Evolutionary conservation across 2,888 invertebrate species (phyloP), one percentile per base, ranked within the genome.

Genomic region (Ophioninae sp.): DNA sequence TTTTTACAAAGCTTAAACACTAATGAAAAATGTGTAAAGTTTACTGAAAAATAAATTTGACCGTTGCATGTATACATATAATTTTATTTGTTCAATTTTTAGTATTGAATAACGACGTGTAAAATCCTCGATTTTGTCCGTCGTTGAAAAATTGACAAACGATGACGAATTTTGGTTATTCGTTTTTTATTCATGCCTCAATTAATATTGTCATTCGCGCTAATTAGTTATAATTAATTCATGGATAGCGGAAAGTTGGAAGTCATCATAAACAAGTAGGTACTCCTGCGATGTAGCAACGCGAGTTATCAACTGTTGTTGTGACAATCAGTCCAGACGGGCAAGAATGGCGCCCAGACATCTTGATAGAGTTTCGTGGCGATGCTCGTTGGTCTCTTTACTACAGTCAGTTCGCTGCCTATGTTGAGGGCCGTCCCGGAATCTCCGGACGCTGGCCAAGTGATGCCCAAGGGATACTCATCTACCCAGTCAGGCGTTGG

Each of bases 391-490:
- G 79, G 79, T 41, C 82, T 41, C 0, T 63, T n/a, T 20, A 51
- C 71, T 5, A 82, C 65, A 3, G 7, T 59, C 3, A 82, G 65
- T 51, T 75, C 59, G 30, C 37, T 56, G 2, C 79, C 82, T 23
- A 82, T 82, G 22, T 82, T 44, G 22, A 79, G 67, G 1, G 69
- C 64, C 6, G 9, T 23, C 69, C 82, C 82, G 0, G 74, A 63
- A 37, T 58, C 9, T 10, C 71, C 74, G 5, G 82, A 82, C 13
- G 20, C 22, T 3, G 82, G 82, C 82, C 82, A 82, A 17, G 22
- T 65, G 10, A 82, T 41, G 2, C 56, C 63, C 37, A 82, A 41
- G 6, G 69, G 30, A 58, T 58, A 22, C 2, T 82, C 44, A 0
- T 79, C 22, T 17, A 76, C 51, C 69, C 79, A 76, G 13, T 22